Evolutionary conservation across 2,113 vertebrate genomes (phyloP).

Genomic region (Ammodytes dubius): DNA sequence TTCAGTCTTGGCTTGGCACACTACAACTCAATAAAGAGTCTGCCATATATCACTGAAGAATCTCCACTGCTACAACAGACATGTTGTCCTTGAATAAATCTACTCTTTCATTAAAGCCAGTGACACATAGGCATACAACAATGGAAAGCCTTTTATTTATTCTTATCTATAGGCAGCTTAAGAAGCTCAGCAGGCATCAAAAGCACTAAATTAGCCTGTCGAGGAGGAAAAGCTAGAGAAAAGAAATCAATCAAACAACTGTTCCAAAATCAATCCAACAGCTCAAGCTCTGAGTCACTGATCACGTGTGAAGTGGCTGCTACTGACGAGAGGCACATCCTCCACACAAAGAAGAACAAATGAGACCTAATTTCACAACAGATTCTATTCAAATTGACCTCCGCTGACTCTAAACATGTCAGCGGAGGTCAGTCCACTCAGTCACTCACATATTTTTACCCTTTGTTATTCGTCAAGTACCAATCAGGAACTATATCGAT

Average conservation of each 20-base stretch:
- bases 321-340: constrained; percentile 12
- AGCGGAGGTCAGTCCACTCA: not conserved
- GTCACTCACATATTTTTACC: not conserved
- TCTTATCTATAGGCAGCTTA: not conserved
- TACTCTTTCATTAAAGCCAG: not conserved
- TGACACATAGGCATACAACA: constrained; percentile 8
- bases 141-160: constrained; percentile 1
- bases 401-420: not conserved
- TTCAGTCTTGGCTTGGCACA: constrained; percentile 1
- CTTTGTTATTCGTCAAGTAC: not conserved
- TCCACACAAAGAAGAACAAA: constrained; percentile 13
- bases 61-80: constrained; percentile 17
- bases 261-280: constrained; percentile 19
- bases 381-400: constrained; percentile 19
- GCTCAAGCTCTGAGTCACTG: not conserved
- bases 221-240: constrained; percentile 1
- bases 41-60: constrained; percentile 39
- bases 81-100: not conserved
- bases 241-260: constrained; percentile 31
- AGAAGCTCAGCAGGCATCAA: constrained; percentile 7
- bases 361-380: not conserved
- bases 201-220: constrained; percentile 12
- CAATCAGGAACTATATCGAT: constrained; percentile 25
- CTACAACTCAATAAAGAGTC: constrained; percentile 41
- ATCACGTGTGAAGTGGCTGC: not conserved